Evolutionary conservation across 1,140 invertebrate species (phyloP).

Genomic region (Zaprionus davidi): DNA sequence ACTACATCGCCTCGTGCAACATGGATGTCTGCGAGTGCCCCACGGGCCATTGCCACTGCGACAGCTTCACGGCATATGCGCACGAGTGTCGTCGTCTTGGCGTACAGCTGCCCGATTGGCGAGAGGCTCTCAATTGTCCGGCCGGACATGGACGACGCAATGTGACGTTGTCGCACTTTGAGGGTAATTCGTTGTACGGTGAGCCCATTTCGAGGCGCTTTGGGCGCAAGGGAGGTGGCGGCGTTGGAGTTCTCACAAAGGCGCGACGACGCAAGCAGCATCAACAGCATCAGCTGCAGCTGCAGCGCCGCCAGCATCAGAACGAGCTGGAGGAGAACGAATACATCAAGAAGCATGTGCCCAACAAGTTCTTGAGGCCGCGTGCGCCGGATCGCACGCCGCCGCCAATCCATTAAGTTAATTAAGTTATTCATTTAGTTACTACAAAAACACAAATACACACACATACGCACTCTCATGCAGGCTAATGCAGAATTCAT

Average conservation of each 20-base stretch:
- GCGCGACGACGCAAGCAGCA: conserved; percentile 41
- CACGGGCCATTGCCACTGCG: conserved; percentile 92
- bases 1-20: conserved; percentile 94
- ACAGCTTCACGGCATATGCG: conserved; percentile 94
- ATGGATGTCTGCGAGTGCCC: conserved; percentile 96
- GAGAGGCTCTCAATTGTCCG: conserved; percentile 87
- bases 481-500: conserved; percentile 38
- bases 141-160: conserved; percentile 66
- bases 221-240: conserved; percentile 24
- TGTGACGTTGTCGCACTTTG: conserved; percentile 48
- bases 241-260: conserved; percentile 5
- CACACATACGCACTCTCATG: conserved; percentile 28
- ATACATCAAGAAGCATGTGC: conserved; percentile 78
- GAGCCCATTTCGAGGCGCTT: conserved; percentile 40
- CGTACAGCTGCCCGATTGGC: conserved; percentile 88
- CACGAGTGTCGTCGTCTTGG: conserved; percentile 92
- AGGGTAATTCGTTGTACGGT: conserved; percentile 60
- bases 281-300: conserved; percentile 28
- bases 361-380: conserved; percentile 67
- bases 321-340: conserved; percentile 61
- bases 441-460: conserved; percentile 40
- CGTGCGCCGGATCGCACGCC: conserved; percentile 82
- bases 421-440: conserved; percentile 58
- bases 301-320: conserved; percentile 33
- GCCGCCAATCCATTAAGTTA: conserved; percentile 74